A percentile compares a stretch with the other conserved stretches of the same genome.
phyloP scores from a whole-genome alignment of 2,888 invertebrate species.

The Sussaba pulchella region DNA sequence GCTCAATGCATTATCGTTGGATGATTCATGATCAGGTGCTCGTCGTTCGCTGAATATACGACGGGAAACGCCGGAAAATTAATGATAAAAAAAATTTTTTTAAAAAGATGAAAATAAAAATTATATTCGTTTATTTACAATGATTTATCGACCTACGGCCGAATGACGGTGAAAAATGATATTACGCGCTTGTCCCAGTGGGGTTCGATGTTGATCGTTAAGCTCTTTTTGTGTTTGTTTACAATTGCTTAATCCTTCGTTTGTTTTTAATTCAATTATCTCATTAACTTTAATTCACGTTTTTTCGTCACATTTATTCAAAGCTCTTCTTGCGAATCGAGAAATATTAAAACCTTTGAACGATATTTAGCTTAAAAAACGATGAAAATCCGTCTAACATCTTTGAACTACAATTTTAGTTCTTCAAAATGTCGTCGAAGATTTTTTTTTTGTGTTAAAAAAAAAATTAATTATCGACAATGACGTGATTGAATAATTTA shows the following conservation, averaged over 20 bases:
- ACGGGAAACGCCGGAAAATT: slow-evolving; percentile 33
- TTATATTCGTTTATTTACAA: slow-evolving; percentile 59
- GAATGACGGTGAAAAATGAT: slow-evolving; percentile 16
- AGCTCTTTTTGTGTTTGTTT: slow-evolving; percentile 3
- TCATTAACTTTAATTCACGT: too few species aligned
- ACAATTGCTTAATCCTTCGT: slow-evolving; percentile 18
- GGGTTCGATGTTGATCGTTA: slow-evolving; percentile 5
- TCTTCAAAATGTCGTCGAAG: too few species aligned
- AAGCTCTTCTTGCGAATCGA: too few species aligned
- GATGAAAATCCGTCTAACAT: background rate
- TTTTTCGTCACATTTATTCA: too few species aligned
- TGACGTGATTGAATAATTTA: background rate
- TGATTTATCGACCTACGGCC: slow-evolving; percentile 30
- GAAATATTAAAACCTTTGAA: too few species aligned
- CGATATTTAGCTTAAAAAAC: too few species aligned
- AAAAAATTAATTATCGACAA: background rate
- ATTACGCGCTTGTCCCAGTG: slow-evolving; percentile 4
- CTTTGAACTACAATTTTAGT: too few species aligned
- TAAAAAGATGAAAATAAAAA: too few species aligned
- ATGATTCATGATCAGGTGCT: slow-evolving; percentile 32
- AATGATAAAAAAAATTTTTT: background rate
- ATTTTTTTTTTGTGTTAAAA: too few species aligned
- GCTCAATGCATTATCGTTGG: slow-evolving; percentile 38
- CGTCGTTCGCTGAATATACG: slow-evolving; percentile 16
- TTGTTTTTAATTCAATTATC: background rate